Base-by-base conservation (phyloP, 2,797 vertebrate genomes). In the Myotis myotis region DNA sequence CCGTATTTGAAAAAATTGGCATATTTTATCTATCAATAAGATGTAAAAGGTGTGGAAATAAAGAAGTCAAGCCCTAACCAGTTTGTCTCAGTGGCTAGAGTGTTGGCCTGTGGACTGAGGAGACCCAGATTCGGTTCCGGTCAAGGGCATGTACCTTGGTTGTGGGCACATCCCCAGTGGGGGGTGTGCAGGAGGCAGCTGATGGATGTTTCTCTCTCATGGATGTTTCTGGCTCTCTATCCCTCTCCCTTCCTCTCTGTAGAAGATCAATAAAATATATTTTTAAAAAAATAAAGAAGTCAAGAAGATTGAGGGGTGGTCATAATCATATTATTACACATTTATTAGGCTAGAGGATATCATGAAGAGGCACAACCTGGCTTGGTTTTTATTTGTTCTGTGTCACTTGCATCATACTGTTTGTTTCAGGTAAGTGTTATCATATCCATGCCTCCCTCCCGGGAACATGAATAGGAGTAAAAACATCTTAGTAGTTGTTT, bases 351-450 rank as follows among this genome's bases (percentile, higher is more conserved):
- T 57, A 81, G 23, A 87, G 12, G 2, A 81, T 76, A 53, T 47
- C 76, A 57, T 78, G 79, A 96, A 51, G 60, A 62, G 83, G 16
- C 16, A 88, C 70, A 68, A 41, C 23, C 51, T 93, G 66, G 38
- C 95, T 97, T 98, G 82, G 97, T 97, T 97, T 97, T 86, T 64
- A 70, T 95, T 97, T 97, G 17, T 87, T 96, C 91, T 81, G 33
- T 95, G 84, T 76, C 88, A 86, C 2, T 96, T 30, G 5, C 51
- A 36, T 92, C 87, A 89, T 82, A 76, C 8, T 60, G 81, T 89
- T 93, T 92, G 74, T 94, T 98, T 96, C 87, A 93, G 68, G 33
- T 74, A 41, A 4, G 19, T 36, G 11, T 96, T 97, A 89, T 87
- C 75, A 91, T n/a, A 94, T 94, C 93, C 87, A 75, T 75, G 70